Conservation (phyloP, 1,140 invertebrate species). For the Bombus waltoni region DNA sequence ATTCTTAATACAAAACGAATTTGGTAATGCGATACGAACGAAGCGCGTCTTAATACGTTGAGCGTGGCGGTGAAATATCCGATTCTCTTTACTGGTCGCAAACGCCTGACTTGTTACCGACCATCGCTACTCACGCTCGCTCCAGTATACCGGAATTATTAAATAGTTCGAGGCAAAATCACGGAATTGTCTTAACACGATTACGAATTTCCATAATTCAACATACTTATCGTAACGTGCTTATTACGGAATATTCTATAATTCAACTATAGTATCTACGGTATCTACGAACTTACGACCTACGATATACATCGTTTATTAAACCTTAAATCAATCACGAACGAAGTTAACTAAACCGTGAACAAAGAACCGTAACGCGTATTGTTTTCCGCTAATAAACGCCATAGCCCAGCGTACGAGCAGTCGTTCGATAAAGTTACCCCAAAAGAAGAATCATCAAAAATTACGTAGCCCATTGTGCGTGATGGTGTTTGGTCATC, state of each 20-base stretch:
- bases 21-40: not conserved
- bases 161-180: not conserved
- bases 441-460: not conserved
- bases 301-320: not conserved
- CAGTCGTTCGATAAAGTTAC: not conserved
- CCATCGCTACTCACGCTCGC: not conserved
- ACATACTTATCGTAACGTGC: not conserved
- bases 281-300: too few relatives aligned
- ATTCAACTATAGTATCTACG: too few relatives aligned
- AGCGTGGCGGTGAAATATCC: not conserved
- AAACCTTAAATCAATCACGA: not conserved
- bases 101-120: not conserved
- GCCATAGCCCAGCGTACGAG: not conserved
- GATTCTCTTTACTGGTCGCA: not conserved
- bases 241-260: too few relatives aligned
- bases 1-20: not conserved
- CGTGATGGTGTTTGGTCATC: not conserved
- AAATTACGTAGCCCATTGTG: not conserved
- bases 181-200: not conserved
- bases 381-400: conserved; percentile 1
- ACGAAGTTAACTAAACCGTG: not conserved
- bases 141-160: not conserved
- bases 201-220: not conserved
- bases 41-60: not conserved
- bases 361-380: too few relatives aligned